phyloP scores from a whole-genome alignment of 2,797 vertebrate species.

The Hybognathus amarus region DNA sequence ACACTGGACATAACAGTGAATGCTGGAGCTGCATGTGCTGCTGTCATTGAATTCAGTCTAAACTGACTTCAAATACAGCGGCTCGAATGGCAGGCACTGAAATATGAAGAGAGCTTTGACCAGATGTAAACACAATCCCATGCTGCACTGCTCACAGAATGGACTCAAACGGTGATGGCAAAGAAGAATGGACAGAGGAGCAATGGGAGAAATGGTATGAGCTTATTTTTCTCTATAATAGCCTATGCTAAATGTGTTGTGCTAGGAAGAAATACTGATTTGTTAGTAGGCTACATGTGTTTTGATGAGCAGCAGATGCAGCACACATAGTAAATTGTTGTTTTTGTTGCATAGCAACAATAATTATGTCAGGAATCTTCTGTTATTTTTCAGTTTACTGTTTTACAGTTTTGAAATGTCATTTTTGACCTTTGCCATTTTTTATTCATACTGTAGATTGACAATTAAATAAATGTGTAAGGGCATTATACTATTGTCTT shows the following conservation, averaged over 20 bases:
- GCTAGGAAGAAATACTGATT: not conserved
- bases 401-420: not conserved
- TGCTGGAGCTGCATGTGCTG: slow-evolving; percentile 1
- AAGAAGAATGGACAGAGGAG: slow-evolving; percentile 96
- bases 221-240: slow-evolving; percentile 1
- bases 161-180: slow-evolving; percentile 90
- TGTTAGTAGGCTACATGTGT: slow-evolving; percentile 40
- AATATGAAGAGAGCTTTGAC: slow-evolving; percentile 59
- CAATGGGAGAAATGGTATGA: slow-evolving; percentile 99
- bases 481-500: not conserved
- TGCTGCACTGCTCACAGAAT: slow-evolving; percentile 84
- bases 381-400: not conserved
- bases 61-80: not conserved
- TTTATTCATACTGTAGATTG: not conserved
- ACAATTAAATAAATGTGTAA: not conserved
- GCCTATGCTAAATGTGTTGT: not conserved
- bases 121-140: slow-evolving; percentile 42
- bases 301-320: slow-evolving; percentile 52
- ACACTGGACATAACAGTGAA: not conserved
- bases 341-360: slow-evolving; percentile 20
- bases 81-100: slow-evolving; percentile 27
- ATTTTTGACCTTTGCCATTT: not conserved
- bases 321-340: not conserved
- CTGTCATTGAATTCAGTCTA: slow-evolving; percentile 28
- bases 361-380: not conserved